Evolutionary conservation across 2,888 invertebrate genomes (phyloP).

Genomic region (Neuroscelio doddi): DNA sequence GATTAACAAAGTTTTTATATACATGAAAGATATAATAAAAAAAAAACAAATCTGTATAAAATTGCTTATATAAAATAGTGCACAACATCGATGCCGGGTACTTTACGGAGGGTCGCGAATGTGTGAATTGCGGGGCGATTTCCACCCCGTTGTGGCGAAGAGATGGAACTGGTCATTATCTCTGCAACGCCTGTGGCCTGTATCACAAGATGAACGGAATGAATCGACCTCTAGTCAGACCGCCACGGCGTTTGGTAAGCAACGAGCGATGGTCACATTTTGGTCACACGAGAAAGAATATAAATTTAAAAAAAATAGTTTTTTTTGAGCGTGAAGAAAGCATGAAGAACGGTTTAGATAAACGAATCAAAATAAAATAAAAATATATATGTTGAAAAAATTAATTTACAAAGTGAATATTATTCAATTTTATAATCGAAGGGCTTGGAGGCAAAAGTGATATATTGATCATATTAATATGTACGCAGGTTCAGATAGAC

Average conservation of each 20-base stretch:
- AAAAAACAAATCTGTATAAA: no score
- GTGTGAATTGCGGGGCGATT: slow-evolving; percentile 98
- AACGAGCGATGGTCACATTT: slow-evolving; percentile 73
- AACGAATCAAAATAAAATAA: slow-evolving; percentile 12
- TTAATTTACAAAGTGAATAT: no score
- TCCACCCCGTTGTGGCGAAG: slow-evolving; percentile 97
- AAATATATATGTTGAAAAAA: no score
- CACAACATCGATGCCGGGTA: slow-evolving; percentile 70
- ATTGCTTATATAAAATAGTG: slow-evolving; percentile 56
- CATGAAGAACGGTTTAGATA: slow-evolving; percentile 30
- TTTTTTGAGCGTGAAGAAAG: background rate
- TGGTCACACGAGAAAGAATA: slow-evolving; percentile 22
- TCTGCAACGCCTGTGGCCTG: slow-evolving; percentile 99
- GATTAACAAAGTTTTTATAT: no score
- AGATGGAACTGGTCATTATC: slow-evolving; percentile 97
- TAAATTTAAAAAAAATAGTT: background rate
- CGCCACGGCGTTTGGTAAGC: slow-evolving; percentile 92
- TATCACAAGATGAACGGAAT: slow-evolving; percentile 99
- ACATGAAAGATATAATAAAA: no score
- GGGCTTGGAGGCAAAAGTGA: no score
- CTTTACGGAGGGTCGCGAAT: slow-evolving; percentile 90
- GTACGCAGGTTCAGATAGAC: no score
- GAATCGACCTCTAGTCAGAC: slow-evolving; percentile 93
- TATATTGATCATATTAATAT: no score
- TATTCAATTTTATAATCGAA: no score